Evolutionary conservation across 2,797 vertebrate genomes (phyloP), one percentile per base, ranked within the genome.

Genomic region (Peromyscus attwateri): DNA sequence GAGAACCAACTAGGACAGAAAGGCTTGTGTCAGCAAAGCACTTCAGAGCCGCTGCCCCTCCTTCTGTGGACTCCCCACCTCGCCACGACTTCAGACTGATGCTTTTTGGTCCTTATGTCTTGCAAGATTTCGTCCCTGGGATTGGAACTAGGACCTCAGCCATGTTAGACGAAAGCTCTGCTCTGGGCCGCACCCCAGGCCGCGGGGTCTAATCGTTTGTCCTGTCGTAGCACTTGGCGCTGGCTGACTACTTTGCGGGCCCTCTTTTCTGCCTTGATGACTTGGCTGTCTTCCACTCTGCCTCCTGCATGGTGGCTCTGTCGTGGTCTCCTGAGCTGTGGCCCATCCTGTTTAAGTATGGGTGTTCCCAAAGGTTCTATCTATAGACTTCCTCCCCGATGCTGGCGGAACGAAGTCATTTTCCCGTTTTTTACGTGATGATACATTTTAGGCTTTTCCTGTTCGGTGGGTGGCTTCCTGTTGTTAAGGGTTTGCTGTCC

Each of bases 401-500:
- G 10, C 87, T 52, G 5, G 3, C 29, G 13, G 37, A 43, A 29
- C 29, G 46, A 89, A 43, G 11, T 40, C 66, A 14, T 87, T 75
- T 66, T 94, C 93, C 81, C 19, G 1, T 10, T 75, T 91, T 89
- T 92, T 66, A 57, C 1, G 3, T 46, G 60, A 43, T 43, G 60
- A 43, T 49, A 29, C 6, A n/a, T 91, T 92, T 82, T 49, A 80
- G 25, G 83, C n/a, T 91, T 93, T 81, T 81, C 46, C 55, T 73
- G 34, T 83, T 91, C 34, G 91, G 21, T 66, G 57, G 91, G 25
- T 29, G n/a, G 27, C 80, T 92, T 92, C 80, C 80, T 90, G 66
- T 49, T 91, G n/a, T 95, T 94, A 96, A 12, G 8, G 29, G n/a
- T 80, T 89, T 95, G 70, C 76, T 92, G 4, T 71, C 71, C 34